Evolutionary conservation across 1,140 invertebrate species (phyloP).

Genomic region (Trichonephila inaurata): DNA sequence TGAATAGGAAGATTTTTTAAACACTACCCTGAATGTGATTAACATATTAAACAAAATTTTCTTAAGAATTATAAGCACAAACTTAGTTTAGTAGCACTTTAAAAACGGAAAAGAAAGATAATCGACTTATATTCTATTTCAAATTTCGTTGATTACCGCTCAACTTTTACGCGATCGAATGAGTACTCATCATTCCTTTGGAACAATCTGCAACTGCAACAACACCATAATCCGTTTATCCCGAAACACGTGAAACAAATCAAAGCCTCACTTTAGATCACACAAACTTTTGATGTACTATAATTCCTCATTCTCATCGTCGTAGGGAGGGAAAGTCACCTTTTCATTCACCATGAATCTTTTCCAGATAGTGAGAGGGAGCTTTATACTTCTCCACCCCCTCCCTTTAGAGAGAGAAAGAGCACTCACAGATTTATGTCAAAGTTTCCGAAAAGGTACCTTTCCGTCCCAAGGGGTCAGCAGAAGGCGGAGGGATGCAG

Average conservation of each 20-base stretch:
- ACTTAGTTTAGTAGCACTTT: no score
- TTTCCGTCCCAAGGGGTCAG: constrained; percentile 37
- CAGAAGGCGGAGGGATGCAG: no score
- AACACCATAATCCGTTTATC: not conserved
- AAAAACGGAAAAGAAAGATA: no score
- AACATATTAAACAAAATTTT: no score
- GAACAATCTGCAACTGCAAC: not conserved
- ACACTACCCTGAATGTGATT: no score
- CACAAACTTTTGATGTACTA: constrained; percentile 21
- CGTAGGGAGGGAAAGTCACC: not conserved
- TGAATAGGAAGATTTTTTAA: no score
- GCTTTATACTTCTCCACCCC: not conserved
- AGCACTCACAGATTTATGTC: constrained; percentile 44
- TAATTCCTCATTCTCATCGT: not conserved
- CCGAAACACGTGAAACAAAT: not conserved
- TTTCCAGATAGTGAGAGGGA: not conserved
- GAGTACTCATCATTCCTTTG: not conserved
- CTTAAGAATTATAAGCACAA: no score
- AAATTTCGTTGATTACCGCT: no score
- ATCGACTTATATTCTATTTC: no score
- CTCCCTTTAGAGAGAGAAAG: not conserved
- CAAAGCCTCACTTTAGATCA: not conserved
- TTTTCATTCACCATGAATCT: not conserved
- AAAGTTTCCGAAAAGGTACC: constrained; percentile 47
- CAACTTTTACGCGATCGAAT: no score